Base-by-base conservation (phyloP, 2,888 invertebrate species). In the Anaspis maculata region DNA sequence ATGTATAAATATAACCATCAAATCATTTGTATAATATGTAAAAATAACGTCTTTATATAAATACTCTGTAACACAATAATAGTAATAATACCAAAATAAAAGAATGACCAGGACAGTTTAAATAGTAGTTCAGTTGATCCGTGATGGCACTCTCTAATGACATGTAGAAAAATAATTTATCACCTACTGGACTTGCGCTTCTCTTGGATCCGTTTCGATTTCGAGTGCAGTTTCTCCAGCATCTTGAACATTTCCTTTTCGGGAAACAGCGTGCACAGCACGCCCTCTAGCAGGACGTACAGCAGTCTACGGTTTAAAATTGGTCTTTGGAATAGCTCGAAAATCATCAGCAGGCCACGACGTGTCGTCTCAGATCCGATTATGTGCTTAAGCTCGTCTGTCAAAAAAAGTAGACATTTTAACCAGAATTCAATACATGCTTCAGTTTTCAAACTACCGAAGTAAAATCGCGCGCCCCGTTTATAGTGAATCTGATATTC, bases 381-480 rank as follows among this genome's bases (percentile, higher is more conserved):
- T 48, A 95, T 80, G 56, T 87, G 86, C 49, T 85, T 80, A 38
- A 95, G 67, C 62, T 95, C 92, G 66, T 94, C 92, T 78, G n/a
- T n/a, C n/a, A n/a, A n/a, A 67, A 68, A 66, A 34, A 25, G 27
- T 39, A 27, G 37, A 35, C 11, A 19, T 32, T 25, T 3, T 14
- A 32, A 13, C 10, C n/a, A 29, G n/a, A 11, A 27, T 3, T n/a
- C 22, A 9, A 3, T n/a, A 15, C 2, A 11, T 6, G 10, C 22
- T 10, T 21, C 11, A 2, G 11, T 22, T 24, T n/a, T n/a, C 3
- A 12, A 25, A 25, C 23, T 66, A 83, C 84, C 85, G n/a, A n/a
- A n/a, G n/a, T n/a, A n/a, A n/a, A n/a, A n/a, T n/a, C n/a, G n/a
- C n/a, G n/a, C n/a, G n/a, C n/a, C n/a, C n/a, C n/a, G n/a, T n/a